phyloP scores from a whole-genome alignment of 1,140 invertebrate genomes.

The Megalopta genalis region DNA sequence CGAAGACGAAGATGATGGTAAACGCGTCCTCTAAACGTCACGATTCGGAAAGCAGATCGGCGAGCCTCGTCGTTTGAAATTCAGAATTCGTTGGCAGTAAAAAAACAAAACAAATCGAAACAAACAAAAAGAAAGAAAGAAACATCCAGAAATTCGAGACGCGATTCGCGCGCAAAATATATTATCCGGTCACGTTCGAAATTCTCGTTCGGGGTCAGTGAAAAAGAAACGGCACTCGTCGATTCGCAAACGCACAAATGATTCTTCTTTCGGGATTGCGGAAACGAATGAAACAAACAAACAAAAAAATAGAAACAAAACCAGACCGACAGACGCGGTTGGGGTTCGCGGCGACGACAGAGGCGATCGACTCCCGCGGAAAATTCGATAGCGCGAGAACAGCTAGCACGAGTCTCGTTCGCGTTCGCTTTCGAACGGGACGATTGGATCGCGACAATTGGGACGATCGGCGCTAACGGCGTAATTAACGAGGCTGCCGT shows the following conservation, averaged over 20 bases:
- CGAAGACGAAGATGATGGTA: not conserved
- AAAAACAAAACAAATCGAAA: too few species aligned
- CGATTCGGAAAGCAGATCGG: not conserved
- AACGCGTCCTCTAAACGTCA: not conserved
- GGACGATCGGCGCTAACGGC: conserved; percentile 49
- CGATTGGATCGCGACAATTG: conserved; percentile 49
- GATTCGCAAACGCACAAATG: conserved; percentile 18
- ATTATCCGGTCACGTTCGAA: too few species aligned
- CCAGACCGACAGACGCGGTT: too few species aligned
- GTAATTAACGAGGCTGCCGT: conserved; percentile 51
- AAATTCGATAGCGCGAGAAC: conserved; percentile 3
- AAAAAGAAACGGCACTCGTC: conserved; percentile 1
- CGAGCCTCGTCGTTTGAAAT: not conserved
- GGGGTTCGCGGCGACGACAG: too few species aligned
- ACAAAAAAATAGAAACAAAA: not conserved
- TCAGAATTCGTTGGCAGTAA: too few species aligned
- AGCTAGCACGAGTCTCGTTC: conserved; percentile 28
- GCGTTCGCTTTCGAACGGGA: conserved; percentile 18
- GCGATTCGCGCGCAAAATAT: too few species aligned
- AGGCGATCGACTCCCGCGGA: conserved; percentile 5
- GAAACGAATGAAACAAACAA: not conserved
- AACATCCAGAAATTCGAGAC: too few species aligned
- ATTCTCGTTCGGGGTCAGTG: too few species aligned
- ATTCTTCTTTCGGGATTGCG: not conserved
- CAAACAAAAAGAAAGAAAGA: too few species aligned